A percentile compares a stretch with the other conserved stretches of the same genome.
Conservation (phyloP, 2,797 vertebrate genomes). For the Molossus alvarezi region DNA sequence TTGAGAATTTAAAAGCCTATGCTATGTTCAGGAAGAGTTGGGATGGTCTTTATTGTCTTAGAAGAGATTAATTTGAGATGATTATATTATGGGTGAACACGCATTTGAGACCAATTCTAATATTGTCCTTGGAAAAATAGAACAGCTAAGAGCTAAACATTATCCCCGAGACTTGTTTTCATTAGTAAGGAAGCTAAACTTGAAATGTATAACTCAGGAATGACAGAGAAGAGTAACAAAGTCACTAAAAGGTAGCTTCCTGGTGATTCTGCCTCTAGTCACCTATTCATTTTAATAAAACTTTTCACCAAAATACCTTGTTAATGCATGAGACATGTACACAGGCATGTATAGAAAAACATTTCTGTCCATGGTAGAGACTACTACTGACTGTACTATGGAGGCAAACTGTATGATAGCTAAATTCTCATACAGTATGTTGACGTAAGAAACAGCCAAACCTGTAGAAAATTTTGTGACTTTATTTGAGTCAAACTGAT, state of each 20-base stretch:
- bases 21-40: neutral
- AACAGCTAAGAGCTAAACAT: neutral
- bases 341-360: neutral
- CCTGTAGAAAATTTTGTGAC: neutral
- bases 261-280: neutral
- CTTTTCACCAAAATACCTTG: neutral
- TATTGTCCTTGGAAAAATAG: conserved; percentile 54
- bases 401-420: neutral
- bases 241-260: neutral
- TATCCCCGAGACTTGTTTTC: neutral
- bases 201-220: neutral
- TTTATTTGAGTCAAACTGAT: neutral
- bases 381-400: neutral
- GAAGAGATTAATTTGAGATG: conserved; percentile 43
- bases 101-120: conserved; percentile 21
- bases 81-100: neutral
- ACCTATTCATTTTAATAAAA: conserved; percentile 1
- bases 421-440: neutral
- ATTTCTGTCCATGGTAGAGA: neutral
- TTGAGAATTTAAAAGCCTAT: conserved; percentile 31
- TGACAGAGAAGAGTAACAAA: neutral
- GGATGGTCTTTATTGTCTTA: neutral
- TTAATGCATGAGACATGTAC: neutral
- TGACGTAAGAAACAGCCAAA: neutral
- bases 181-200: conserved; percentile 22